Evolutionary conservation across 2,888 invertebrate species (phyloP), one percentile per base, ranked within the genome.

Genomic region (Pomacea canaliculata): DNA sequence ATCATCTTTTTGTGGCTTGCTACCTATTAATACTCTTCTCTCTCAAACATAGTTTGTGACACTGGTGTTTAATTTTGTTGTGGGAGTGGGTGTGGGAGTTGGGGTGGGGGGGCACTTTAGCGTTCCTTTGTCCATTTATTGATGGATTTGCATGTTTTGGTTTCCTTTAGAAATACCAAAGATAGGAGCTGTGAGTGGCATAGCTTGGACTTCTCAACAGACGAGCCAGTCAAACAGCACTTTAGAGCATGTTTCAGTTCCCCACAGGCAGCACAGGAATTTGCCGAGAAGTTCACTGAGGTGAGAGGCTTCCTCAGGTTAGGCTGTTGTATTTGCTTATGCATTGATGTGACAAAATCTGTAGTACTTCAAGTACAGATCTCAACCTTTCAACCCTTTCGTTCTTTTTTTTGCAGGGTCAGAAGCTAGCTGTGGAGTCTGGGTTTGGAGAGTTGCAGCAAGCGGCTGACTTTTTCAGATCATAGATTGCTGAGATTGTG

Each of bases 211-310:
- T 87, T 83, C 73, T 76, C 84, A 7, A 85, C 85, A 23, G 85
- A 86, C 56, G 86, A 87, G 23, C 84, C 86, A 12, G 76, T 84
- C 1, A 70, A 80, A n/a, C 76, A 82, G 62, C 78, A 83, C 46
- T 87, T 87, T 79, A 79, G 76, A 56, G 84, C 83, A 3, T 67
- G 78, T 37, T 87, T 87, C 80, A 84, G 84, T 71, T 86, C 87
- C 13, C 48, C 76, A 12, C 67, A 77, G 16, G 82, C 86, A 59
- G 79, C 82, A 0, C 74, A 80, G 27, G 87, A 87, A 71, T 86
- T 84, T 73, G 72, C 70, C 37, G 76, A 77, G 60, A 63, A 78
- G 13, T 83, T 84, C 60, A 65, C 77, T 46, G 76, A 84, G 81
- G 85, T 85, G 27, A 73, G 77, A 68, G 13, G 13, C 16, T 37